A percentile compares a stretch with the other conserved stretches of the same genome.
These are phyloP conservation scores for Betta splendens DNA, from an alignment of 2,797 vertebrate species.

Conservation along the genomic window DNA sequence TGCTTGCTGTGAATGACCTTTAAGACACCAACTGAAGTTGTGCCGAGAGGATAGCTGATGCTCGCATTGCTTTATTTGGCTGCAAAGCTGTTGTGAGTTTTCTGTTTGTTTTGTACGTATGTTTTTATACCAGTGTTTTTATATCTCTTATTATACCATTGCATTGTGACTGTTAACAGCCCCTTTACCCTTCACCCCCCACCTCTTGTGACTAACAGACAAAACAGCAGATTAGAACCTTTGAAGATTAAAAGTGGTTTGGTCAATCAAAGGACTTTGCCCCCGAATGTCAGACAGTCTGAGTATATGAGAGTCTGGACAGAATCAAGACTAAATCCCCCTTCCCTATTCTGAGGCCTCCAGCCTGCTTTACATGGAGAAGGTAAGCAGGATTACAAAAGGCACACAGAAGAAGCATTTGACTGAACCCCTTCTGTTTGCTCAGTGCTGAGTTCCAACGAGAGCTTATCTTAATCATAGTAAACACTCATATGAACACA, in stretches of 20 bases:
- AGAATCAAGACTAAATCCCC: conserved; percentile 68
- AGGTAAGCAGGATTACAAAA: conserved; percentile 59
- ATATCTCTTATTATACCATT: conserved; percentile 45
- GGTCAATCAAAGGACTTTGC: conserved; percentile 78
- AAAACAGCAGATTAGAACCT: conserved; percentile 79
- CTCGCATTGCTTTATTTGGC: conserved; percentile 68
- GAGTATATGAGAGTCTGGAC: conserved; percentile 74
- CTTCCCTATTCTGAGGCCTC: conserved; percentile 52
- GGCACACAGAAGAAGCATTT: conserved; percentile 52
- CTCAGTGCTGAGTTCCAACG: conserved; percentile 23
- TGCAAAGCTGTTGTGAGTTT: conserved; percentile 46
- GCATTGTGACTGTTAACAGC: conserved; percentile 70
- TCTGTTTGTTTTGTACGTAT: conserved; percentile 55
- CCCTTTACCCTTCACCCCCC: conserved; percentile 26
- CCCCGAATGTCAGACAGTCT: conserved; percentile 76
- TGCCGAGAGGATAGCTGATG: conserved; percentile 58
- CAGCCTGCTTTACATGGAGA: conserved; percentile 43
- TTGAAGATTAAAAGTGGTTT: conserved; percentile 81
- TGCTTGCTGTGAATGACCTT: conserved; percentile 76
- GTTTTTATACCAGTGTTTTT: conserved; percentile 55
- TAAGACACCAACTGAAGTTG: conserved; percentile 72
- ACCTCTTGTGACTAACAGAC: conserved; percentile 76
- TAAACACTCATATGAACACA: conserved; percentile 29
- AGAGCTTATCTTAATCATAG: conserved; percentile 28
- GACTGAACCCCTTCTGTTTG: conserved; percentile 54